Conservation (phyloP, 2,888 invertebrate species). For the Incurvaria masculella region DNA sequence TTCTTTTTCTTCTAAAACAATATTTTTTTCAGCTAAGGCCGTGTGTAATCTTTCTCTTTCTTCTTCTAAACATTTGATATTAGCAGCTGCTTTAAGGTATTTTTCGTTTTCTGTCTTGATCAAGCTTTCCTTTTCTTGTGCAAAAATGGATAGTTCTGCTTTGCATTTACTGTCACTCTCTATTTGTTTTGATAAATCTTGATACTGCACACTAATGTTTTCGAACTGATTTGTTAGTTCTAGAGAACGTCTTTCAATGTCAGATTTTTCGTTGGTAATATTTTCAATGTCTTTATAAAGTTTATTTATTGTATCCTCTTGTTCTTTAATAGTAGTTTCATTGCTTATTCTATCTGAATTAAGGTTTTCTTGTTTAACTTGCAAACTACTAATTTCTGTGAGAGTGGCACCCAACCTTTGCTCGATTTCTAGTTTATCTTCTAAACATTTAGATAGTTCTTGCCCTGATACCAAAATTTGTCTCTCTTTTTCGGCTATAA, state of each 20-base stretch:
- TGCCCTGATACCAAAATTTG: slow-evolving; percentile 39
- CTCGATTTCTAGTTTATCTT: slow-evolving; percentile 45
- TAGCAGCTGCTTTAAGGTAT: slow-evolving; percentile 27
- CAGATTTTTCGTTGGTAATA: slow-evolving; percentile 34
- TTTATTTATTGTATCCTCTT: slow-evolving; percentile 33
- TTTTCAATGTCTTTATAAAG: slow-evolving; percentile 33
- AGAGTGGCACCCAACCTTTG: slow-evolving; percentile 38
- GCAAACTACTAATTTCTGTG: slow-evolving; percentile 33
- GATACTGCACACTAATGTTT: slow-evolving; percentile 29
- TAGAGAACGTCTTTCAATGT: slow-evolving; percentile 29
- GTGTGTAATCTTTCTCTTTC: slow-evolving; percentile 30
- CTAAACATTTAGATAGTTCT: slow-evolving; percentile 35
- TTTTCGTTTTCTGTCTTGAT: slow-evolving; percentile 32
- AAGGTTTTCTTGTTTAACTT: slow-evolving; percentile 43
- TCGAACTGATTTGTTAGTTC: slow-evolving; percentile 27
- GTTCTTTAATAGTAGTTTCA: slow-evolving; percentile 39
- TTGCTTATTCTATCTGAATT: slow-evolving; percentile 40
- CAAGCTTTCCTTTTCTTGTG: slow-evolving; percentile 34
- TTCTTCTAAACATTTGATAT: slow-evolving; percentile 27
- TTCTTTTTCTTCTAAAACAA: slow-evolving; percentile 30
- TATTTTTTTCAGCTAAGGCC: slow-evolving; percentile 27
- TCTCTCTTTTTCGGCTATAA: slow-evolving; percentile 45
- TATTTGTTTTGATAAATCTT: slow-evolving; percentile 26
- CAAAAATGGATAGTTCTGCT: slow-evolving; percentile 25
- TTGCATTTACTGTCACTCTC: slow-evolving; percentile 26